A percentile compares a stretch with the other conserved stretches of the same genome.
Conservation (phyloP, 2,113 vertebrate genomes). For the Conger conger region DNA sequence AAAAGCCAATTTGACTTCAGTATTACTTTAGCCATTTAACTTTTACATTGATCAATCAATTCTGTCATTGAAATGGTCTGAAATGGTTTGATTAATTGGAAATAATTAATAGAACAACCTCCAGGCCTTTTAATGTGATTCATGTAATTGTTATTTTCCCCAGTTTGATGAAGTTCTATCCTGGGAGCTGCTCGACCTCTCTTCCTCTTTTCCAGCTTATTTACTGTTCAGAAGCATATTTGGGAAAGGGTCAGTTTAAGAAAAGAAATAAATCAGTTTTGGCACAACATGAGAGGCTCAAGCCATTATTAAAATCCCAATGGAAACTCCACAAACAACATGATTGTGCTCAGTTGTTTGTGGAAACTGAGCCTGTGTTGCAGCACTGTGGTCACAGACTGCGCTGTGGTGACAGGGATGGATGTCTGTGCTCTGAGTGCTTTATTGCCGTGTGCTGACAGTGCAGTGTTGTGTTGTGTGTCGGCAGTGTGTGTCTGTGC, state of each 20-base stretch:
- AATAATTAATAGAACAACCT: too few species aligned
- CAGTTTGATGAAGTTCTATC: too few species aligned
- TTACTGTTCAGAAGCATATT: neutral
- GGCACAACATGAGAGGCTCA: neutral
- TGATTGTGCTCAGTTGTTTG: neutral
- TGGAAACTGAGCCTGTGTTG: neutral
- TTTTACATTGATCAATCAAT: too few species aligned
- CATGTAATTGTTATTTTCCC: too few species aligned
- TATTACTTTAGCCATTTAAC: too few species aligned
- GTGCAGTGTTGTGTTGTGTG: neutral
- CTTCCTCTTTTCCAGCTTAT: neutral
- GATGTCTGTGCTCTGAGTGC: too few species aligned
- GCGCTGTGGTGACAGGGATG: neutral
- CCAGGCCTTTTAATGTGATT: too few species aligned
- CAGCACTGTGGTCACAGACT: neutral
- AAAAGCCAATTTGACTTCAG: too few species aligned
- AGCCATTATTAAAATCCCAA: neutral
- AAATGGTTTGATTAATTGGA: too few species aligned
- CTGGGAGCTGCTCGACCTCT: too few species aligned
- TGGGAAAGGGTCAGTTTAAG: neutral
- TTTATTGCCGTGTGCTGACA: neutral
- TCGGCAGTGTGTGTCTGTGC: neutral
- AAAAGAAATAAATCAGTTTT: too few species aligned
- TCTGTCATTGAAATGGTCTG: too few species aligned
- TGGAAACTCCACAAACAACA: neutral